Conservation (phyloP, 1,140 invertebrate species). For the Musca domestica region DNA sequence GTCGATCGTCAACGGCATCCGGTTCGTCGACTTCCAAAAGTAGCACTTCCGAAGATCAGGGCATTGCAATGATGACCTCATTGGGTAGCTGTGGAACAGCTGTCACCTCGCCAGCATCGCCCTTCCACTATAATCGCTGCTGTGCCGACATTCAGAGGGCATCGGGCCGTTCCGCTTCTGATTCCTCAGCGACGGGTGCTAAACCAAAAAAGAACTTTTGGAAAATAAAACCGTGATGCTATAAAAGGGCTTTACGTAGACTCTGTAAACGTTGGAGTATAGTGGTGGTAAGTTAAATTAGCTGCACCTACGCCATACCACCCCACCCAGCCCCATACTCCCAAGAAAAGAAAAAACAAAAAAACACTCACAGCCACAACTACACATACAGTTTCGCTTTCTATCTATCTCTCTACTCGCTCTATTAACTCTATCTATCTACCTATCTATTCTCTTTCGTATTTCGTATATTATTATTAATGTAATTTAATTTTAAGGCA, state of each 20-base stretch:
- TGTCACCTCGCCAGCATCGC: slow-evolving; percentile 30
- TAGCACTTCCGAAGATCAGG: slow-evolving; percentile 49
- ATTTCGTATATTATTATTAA: too few species aligned
- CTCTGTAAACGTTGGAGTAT: slow-evolving; percentile 51
- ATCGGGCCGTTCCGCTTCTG: slow-evolving; percentile 36
- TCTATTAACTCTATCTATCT: too few species aligned
- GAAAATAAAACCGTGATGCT: slow-evolving; percentile 54
- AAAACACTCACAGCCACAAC: background rate
- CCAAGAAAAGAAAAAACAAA: background rate
- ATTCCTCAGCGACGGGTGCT: slow-evolving; percentile 38
- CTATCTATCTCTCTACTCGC: too few species aligned
- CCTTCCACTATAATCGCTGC: slow-evolving; percentile 42
- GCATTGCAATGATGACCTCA: slow-evolving; percentile 31
- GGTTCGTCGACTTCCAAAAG: slow-evolving; percentile 48
- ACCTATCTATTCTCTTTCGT: too few species aligned
- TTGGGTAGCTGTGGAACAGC: slow-evolving; percentile 12
- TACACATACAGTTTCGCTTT: too few species aligned
- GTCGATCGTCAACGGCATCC: slow-evolving; percentile 47
- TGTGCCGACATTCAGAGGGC: slow-evolving; percentile 45
- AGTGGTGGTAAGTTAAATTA: slow-evolving; percentile 46
- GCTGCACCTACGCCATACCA: too few species aligned
- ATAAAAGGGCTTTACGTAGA: slow-evolving; percentile 45
- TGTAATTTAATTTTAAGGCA: background rate
- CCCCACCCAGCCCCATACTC: background rate
- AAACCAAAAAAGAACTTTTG: slow-evolving; percentile 52